Evolutionary conservation across 1,140 invertebrate genomes (phyloP), one percentile per base, ranked within the genome.

Genomic region (Hesperophylax magnus): DNA sequence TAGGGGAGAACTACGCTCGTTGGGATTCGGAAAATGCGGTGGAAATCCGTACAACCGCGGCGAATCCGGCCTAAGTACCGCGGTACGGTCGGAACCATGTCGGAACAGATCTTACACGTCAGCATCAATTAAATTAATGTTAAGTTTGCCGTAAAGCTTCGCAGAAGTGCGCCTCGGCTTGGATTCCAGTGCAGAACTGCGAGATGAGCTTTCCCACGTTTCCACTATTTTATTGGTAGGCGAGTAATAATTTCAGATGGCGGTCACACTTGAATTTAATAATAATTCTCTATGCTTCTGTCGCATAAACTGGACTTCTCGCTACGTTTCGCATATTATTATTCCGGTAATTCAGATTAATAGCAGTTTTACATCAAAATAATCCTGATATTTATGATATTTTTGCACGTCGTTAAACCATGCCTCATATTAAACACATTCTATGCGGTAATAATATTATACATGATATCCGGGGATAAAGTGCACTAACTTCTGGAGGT

Each of bases 91-190:
- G 39, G 11, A 47, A 47, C 39, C 39, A 47, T 47, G 39, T 47
- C 39, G 27, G 65, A 34, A 34, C 65, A 47, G 34, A 47, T 69
- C 65, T 47, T 27, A 31, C 27, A 31, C 65, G 65, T 31, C 65
- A 39, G 8, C 65, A 47, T n/a, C 65, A 69, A 69, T 69, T 69
- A 39, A 39, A 69, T 31, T 18, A 22, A 27, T 69, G 65, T 69
- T 69, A 69, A 69, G 27, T 31, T n/a, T 20, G 27, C 65, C 65
- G 34, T 69, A 69, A 69, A 69, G 34, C 65, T 69, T 69, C 65
- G 65, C 65, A 31, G 65, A 69, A n/a, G 27, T 69, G 27, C 34
- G 20, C 65, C 15, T 11, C 31, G 65, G 1, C 18, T 34, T 39
- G 58, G 58, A 61, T 61, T 61, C 58, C 58, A 61, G 20, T 61